phyloP scores from a whole-genome alignment of 2,888 invertebrate species.

The Exephanes ischioxanthus region DNA sequence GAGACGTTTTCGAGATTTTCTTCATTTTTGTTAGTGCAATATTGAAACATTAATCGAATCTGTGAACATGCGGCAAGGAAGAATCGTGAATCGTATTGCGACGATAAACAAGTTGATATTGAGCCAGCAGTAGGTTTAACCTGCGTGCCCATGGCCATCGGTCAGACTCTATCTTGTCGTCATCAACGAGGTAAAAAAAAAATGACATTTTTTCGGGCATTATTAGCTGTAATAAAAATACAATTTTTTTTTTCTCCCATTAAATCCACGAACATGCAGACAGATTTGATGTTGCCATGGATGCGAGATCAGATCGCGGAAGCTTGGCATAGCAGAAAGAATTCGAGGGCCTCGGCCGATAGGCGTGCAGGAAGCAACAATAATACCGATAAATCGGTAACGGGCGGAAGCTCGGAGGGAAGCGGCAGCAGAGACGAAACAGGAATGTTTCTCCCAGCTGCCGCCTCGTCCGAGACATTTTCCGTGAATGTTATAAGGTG shows the following conservation, averaged over 20 bases:
- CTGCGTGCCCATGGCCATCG: slow-evolving; percentile 66
- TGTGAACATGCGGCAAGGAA: slow-evolving; percentile 1
- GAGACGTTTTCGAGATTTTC: not conserved
- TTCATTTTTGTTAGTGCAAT: not conserved
- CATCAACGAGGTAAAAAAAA: slow-evolving; percentile 54
- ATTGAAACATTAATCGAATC: not conserved
- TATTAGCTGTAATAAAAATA: not conserved
- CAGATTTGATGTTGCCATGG: slow-evolving; percentile 82
- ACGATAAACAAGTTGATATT: slow-evolving; percentile 49
- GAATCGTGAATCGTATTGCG: not conserved
- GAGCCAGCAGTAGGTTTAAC: slow-evolving; percentile 53
- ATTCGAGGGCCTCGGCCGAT: slow-evolving; percentile 73
- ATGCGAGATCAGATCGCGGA: slow-evolving; percentile 80
- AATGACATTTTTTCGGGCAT: not conserved
- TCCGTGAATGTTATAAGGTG: slow-evolving; percentile 81
- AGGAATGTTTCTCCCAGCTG: slow-evolving; percentile 73
- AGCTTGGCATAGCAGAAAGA: slow-evolving; percentile 81
- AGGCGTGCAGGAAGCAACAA: slow-evolving; percentile 45
- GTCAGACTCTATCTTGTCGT: slow-evolving; percentile 58
- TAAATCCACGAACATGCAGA: slow-evolving; percentile 60
- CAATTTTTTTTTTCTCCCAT: not conserved
- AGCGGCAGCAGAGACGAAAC: slow-evolving; percentile 73
- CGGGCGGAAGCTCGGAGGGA: slow-evolving; percentile 73
- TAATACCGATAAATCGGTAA: slow-evolving; percentile 72
- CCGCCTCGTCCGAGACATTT: slow-evolving; percentile 76